phyloP scores from a whole-genome alignment of 2,888 invertebrate species.

The Calameuta pallipes region DNA sequence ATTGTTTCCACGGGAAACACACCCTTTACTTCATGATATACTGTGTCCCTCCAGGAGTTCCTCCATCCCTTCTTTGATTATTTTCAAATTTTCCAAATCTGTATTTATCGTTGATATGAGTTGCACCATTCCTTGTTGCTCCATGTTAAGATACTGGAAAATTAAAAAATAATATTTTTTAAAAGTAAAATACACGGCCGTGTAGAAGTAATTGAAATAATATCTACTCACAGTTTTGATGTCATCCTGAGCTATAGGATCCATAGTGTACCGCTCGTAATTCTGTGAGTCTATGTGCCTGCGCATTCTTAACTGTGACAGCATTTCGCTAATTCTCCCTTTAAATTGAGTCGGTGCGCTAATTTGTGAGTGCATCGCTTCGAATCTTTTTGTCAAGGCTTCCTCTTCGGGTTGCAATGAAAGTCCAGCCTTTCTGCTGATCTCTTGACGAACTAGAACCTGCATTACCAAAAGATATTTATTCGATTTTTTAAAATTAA shows the following conservation, averaged over 20 bases:
- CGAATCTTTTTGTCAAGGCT: constrained; percentile 85
- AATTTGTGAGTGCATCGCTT: constrained; percentile 87
- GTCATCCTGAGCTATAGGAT: constrained; percentile 71
- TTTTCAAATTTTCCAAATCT: constrained; percentile 82
- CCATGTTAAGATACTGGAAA: constrained; percentile 81
- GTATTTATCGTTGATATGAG: constrained; percentile 85
- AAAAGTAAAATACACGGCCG: background rate
- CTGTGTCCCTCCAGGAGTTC: constrained; percentile 63
- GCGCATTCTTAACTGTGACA: constrained; percentile 87
- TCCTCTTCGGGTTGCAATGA: constrained; percentile 93
- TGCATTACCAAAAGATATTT: constrained; percentile 55
- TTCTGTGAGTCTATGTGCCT: constrained; percentile 70
- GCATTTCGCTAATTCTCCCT: constrained; percentile 90
- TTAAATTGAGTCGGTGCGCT: constrained; percentile 94
- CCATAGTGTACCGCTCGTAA: constrained; percentile 83
- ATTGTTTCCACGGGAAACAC: background rate
- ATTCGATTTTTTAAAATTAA: background rate
- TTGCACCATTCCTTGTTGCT: constrained; percentile 90
- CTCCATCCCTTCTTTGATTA: constrained; percentile 82
- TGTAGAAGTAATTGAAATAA: background rate
- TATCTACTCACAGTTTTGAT: constrained; percentile 68
- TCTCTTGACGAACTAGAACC: constrained; percentile 90
- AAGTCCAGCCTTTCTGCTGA: constrained; percentile 87
- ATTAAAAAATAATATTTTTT: constrained; percentile 17
- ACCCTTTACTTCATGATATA: constrained; percentile 44